Evolutionary conservation across 2,888 invertebrate genomes (phyloP).

Genomic region (Ochropleura leucogaster): DNA sequence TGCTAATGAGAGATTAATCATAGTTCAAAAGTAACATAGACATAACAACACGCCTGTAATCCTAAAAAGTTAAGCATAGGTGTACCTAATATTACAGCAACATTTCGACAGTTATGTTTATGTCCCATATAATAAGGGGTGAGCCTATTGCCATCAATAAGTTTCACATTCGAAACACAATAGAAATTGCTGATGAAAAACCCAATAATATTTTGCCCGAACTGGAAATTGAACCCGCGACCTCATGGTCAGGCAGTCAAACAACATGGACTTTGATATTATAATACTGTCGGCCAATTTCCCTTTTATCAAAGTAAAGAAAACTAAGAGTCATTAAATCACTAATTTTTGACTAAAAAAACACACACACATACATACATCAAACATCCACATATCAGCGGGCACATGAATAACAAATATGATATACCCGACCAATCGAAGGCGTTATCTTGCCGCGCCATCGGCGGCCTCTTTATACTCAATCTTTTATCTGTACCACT

Average conservation of each 20-base stretch:
- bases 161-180: too few species aligned
- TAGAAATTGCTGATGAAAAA: too few species aligned
- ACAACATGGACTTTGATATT: neutral
- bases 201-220: too few species aligned
- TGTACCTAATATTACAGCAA: too few species aligned
- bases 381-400: conserved; percentile 26
- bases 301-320: neutral
- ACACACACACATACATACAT: conserved; percentile 2
- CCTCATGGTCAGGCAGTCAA: too few species aligned
- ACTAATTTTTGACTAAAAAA: conserved; percentile 11
- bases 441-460: conserved; percentile 71
- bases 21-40: neutral
- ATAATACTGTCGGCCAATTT: neutral
- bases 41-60: too few species aligned
- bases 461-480: conserved; percentile 73
- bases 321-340: neutral
- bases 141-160: too few species aligned
- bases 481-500: conserved; percentile 74
- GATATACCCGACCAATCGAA: conserved; percentile 69
- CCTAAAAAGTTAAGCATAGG: too few species aligned
- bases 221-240: too few species aligned
- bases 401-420: conserved; percentile 61
- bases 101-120: too few species aligned
- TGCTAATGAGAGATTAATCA: too few species aligned
- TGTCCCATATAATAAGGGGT: too few species aligned